Conservation (phyloP, 2,797 vertebrate species). For the Thaleichthys pacificus region DNA sequence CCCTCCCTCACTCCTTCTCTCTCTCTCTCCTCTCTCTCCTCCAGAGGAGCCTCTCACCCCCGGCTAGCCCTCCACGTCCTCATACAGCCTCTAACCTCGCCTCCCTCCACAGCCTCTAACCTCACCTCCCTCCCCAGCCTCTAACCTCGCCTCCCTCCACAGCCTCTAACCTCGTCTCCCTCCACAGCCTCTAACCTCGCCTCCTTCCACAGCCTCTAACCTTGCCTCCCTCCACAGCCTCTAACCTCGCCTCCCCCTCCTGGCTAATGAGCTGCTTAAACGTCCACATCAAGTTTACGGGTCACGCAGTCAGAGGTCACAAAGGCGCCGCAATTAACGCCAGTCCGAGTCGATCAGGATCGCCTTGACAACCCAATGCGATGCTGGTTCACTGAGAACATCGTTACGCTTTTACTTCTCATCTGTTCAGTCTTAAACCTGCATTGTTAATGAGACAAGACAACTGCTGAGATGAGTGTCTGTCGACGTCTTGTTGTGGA, state of each 20-base stretch:
- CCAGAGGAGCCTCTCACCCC: too few relatives aligned
- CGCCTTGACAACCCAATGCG: conserved; percentile 32
- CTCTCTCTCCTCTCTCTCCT: too few relatives aligned
- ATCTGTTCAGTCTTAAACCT: conserved; percentile 24
- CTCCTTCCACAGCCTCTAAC: too few relatives aligned
- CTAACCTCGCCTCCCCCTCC: background rate
- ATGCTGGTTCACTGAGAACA: conserved; percentile 28
- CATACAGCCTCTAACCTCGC: too few relatives aligned
- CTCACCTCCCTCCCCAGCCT: too few relatives aligned
- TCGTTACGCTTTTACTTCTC: conserved; percentile 40
- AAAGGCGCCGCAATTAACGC: conserved; percentile 43
- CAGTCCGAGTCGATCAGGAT: conserved; percentile 45
- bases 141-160: too few relatives aligned
- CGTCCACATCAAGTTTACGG: conserved; percentile 37
- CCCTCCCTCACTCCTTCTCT: too few relatives aligned
- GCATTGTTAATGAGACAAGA: conserved; percentile 12
- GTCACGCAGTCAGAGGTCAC: conserved; percentile 60
- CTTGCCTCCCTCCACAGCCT: too few relatives aligned
- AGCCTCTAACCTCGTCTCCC: too few relatives aligned
- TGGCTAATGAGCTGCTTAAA: background rate
- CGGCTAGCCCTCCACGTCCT: too few relatives aligned
- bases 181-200: too few relatives aligned
- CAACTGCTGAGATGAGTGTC: conserved; percentile 19
- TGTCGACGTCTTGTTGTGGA: background rate
- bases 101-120: too few relatives aligned